phyloP scores from a whole-genome alignment of 2,888 invertebrate species.

The Drosophila mercatorum region DNA sequence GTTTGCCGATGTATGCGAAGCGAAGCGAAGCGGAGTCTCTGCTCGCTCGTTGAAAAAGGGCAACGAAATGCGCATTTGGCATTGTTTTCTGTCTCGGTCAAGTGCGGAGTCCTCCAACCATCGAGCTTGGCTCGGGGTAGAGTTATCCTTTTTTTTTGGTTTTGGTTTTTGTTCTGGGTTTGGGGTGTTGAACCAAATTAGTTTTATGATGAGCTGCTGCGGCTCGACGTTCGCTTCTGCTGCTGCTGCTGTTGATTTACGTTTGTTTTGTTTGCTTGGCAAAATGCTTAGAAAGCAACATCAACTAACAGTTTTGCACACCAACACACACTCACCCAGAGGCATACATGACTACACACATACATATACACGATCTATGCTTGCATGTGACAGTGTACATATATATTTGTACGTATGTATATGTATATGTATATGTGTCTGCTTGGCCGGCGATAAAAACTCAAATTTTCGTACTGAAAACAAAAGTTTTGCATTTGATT shows the following conservation, averaged over 20 bases:
- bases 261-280: conserved; percentile 74
- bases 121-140: not conserved
- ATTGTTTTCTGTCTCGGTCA: conserved; percentile 54
- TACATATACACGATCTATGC: conserved; percentile 12
- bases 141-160: conserved; percentile 1
- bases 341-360: not conserved
- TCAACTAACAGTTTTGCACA: conserved; percentile 60
- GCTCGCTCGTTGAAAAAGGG: conserved; percentile 50
- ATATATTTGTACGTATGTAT: not conserved
- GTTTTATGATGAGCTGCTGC: conserved; percentile 78
- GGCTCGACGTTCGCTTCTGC: conserved; percentile 44
- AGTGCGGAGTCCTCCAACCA: conserved; percentile 35
- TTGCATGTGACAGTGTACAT: conserved; percentile 24
- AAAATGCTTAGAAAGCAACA: conserved; percentile 76
- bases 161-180: not conserved
- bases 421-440: conserved; percentile 43
- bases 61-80: conserved; percentile 67
- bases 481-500: conserved; percentile 76
- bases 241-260: conserved; percentile 68
- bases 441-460: conserved; percentile 66
- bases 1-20: not conserved
- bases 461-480: conserved; percentile 60
- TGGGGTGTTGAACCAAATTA: conserved; percentile 65
- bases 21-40: not conserved
- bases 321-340: conserved; percentile 3